Evolutionary conservation across 1,140 invertebrate genomes (phyloP), one percentile per base, ranked within the genome.

Genomic region (Drosophila hydei): DNA sequence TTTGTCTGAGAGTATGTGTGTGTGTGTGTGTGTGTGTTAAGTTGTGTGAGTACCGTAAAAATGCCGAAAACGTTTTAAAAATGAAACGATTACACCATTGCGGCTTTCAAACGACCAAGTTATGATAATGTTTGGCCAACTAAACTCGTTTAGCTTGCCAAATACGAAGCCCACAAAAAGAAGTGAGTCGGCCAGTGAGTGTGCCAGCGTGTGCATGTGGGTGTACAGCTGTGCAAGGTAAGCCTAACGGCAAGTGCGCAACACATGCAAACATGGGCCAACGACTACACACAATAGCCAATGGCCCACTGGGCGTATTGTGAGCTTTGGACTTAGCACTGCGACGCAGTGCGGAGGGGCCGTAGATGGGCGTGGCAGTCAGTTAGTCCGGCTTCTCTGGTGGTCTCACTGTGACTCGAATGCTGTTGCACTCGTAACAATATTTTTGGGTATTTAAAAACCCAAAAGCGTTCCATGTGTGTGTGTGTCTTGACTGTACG

Each of bases 71-170:
- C 81, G 81, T 88, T 85, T 85, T 84, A 75, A 85, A 85, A 85
- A 85, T 85, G 80, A 84, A 84, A 87, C 81, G 81, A 85, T 85
- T 85, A 85, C 81, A 83, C 77, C 83, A 85, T 85, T 85, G 81
- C 83, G 81, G 81, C 81, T 72, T 88, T 83, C 83, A 85, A 85
- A 85, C 81, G 81, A 88, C 78, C 83, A 85, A 85, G 81, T 85
- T 85, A 85, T 85, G 81, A 85, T 85, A 85, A 85, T 85, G 81
- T 88, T 84, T 85, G 81, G 81, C 81, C 81, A 85, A 88, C 81
- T 85, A 85, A 85, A 85, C 83, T 85, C 83, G 81, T 85, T 85
- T 85, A 85, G 81, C 69, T 65, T 71, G 81, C 81, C 80, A 71
- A 71, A 58, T 64, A 65, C 51, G 61, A 71, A 75, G 55, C 12